A percentile compares a stretch with the other conserved stretches of the same genome.
phyloP scores from a whole-genome alignment of 1,140 invertebrate species.

The Uloborus diversus region DNA sequence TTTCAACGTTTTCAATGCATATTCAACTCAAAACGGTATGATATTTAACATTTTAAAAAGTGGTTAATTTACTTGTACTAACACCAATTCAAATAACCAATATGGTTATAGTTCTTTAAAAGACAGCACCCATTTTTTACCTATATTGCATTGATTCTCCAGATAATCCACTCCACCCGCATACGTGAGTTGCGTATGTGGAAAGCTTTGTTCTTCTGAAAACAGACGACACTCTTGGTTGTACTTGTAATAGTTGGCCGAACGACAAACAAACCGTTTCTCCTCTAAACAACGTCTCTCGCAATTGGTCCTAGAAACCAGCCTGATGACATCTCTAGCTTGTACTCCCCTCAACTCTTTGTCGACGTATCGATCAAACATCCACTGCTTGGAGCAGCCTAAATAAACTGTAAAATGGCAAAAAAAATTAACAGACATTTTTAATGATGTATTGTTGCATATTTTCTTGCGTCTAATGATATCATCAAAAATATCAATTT shows the following conservation, averaged over 20 bases:
- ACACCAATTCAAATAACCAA: too few species aligned
- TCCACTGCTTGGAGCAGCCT: conserved; percentile 63
- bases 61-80: too few species aligned
- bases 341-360: conserved; percentile 63
- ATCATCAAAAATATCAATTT: not conserved
- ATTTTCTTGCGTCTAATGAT: not conserved
- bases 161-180: conserved; percentile 66
- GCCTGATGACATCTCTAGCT: conserved; percentile 62
- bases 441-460: not conserved
- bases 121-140: too few species aligned
- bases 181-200: conserved; percentile 61
- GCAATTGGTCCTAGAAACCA: conserved; percentile 66
- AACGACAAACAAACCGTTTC: conserved; percentile 65
- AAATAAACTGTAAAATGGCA: conserved; percentile 32
- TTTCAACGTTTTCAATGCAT: too few species aligned
- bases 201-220: conserved; percentile 65
- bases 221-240: conserved; percentile 67
- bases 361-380: conserved; percentile 67
- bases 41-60: too few species aligned
- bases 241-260: conserved; percentile 67
- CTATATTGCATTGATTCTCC: conserved; percentile 69
- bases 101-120: too few species aligned
- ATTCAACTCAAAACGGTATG: too few species aligned
- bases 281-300: conserved; percentile 67
- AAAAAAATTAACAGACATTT: not conserved